phyloP scores from a whole-genome alignment of 2,113 vertebrate species.

The Pelvicachromis taeniatus region DNA sequence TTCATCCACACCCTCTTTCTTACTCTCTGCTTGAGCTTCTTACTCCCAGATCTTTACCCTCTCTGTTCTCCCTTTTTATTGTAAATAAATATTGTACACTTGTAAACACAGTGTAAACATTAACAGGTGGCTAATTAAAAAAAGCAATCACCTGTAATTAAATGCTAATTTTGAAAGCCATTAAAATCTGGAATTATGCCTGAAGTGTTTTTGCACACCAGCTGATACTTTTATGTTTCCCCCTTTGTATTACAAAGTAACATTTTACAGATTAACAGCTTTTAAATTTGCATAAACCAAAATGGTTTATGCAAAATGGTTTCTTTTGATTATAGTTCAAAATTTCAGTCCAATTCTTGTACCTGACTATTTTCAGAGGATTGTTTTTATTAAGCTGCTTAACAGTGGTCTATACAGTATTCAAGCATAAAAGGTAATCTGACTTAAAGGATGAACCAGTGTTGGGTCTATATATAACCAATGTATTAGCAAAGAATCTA shows the following conservation, averaged over 20 bases:
- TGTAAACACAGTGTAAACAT: background rate
- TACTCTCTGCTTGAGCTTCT: background rate
- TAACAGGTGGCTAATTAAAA: slow-evolving; percentile 14
- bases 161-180: background rate
- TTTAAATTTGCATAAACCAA: background rate
- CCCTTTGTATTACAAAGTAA: background rate
- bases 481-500: background rate
- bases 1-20: background rate
- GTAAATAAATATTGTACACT: no score
- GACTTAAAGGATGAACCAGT: background rate
- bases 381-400: background rate
- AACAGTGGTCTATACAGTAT: background rate
- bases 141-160: background rate
- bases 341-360: background rate
- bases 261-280: background rate
- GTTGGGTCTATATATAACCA: fast-evolving
- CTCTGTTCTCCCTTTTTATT: background rate
- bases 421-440: background rate
- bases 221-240: background rate
- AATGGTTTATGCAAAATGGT: no score
- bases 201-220: background rate
- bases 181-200: background rate
- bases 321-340: no score
- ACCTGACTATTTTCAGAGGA: background rate
- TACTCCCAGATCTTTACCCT: background rate